Conservation (phyloP, 2,797 vertebrate species). For the Pteropus rufus region DNA sequence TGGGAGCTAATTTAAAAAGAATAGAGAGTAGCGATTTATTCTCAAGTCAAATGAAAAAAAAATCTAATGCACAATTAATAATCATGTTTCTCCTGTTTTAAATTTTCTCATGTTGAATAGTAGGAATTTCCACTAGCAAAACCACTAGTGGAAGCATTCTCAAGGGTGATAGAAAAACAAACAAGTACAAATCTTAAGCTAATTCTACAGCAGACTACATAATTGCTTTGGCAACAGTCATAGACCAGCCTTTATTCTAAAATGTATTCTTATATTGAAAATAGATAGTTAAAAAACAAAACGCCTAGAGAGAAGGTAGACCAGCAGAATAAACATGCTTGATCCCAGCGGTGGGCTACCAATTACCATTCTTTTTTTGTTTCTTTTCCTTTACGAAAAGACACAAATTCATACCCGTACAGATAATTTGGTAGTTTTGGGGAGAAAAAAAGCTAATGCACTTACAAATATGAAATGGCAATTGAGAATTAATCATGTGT, state of each 20-base stretch:
- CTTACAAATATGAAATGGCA: not conserved
- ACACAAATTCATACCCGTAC: not conserved
- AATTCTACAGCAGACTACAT: constrained; percentile 52
- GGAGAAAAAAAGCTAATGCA: not conserved
- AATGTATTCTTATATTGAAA: not conserved
- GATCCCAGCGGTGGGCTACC: not conserved
- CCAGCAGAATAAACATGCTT: not conserved
- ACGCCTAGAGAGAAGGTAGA: not conserved
- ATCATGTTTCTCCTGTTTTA: not conserved
- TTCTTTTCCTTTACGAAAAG: not conserved
- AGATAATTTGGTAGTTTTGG: not conserved
- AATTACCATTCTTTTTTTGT: not conserved
- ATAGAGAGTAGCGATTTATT: not conserved
- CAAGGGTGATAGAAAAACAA: constrained; percentile 12
- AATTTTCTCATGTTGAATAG: constrained; percentile 28
- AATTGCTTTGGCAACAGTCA: constrained; percentile 36
- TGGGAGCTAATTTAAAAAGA: constrained; percentile 19
- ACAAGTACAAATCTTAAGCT: constrained; percentile 31
- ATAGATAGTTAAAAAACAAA: not conserved
- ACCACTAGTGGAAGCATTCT: not conserved
- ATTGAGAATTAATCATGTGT: not conserved
- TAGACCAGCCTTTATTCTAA: not conserved
- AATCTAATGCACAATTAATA: not conserved
- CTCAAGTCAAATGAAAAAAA: not conserved
- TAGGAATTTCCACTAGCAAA: not conserved